These are phyloP conservation scores for Xestia ashworthii DNA, from an alignment of 2,888 invertebrate genomes.

Conservation along the genomic window DNA sequence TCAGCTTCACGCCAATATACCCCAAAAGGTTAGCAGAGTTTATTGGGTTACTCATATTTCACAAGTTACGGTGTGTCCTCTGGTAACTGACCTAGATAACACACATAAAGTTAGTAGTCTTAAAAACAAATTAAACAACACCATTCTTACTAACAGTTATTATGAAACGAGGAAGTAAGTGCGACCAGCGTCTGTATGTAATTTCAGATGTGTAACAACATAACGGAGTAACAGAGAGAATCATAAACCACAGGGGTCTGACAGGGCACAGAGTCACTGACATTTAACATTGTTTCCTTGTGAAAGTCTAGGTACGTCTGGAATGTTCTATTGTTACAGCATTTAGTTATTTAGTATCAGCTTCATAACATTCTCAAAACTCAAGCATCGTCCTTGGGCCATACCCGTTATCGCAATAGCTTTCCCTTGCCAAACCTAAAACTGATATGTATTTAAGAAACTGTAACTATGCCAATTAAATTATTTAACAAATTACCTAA, in stretches of 20 bases:
- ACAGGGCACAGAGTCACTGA: not conserved
- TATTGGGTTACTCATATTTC: no score
- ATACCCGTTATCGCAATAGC: not conserved
- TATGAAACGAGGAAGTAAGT: constrained; percentile 8
- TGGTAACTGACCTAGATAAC: no score
- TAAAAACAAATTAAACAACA: not conserved
- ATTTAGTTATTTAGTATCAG: not conserved
- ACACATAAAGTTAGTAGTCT: not conserved
- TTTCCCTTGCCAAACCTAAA: no score
- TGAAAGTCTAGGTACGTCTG: not conserved
- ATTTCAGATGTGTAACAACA: not conserved
- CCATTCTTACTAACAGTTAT: not conserved
- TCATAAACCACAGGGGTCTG: not conserved
- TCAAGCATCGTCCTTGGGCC: not conserved
- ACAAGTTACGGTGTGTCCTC: not conserved
- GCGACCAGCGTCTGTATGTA: not conserved
- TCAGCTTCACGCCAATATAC: not conserved
- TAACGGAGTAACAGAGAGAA: no score
- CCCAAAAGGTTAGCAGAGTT: not conserved
- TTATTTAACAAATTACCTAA: no score
- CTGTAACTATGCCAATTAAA: no score
- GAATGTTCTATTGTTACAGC: not conserved
- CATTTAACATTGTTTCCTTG: constrained; percentile 1
- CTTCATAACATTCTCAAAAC: not conserved
- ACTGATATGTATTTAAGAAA: no score